Conservation (phyloP, 2,113 vertebrate genomes). For the Coturnix japonica region DNA sequence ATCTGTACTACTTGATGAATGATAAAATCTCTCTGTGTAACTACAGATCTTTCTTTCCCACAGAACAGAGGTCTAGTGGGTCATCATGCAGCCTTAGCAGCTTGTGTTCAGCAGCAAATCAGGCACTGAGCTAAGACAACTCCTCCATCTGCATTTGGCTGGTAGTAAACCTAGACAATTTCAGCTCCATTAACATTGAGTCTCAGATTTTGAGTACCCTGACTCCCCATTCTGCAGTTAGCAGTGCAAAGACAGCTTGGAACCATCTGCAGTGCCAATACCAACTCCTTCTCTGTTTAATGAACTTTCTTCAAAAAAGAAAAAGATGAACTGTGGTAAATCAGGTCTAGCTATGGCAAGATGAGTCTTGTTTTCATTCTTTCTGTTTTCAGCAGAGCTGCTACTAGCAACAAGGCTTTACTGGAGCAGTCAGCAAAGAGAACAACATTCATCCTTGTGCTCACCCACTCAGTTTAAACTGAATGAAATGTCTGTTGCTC, state of each 20-base stretch:
- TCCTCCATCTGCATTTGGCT: neutral
- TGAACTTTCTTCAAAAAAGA: neutral
- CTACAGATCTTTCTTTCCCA: neutral
- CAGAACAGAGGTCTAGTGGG: neutral
- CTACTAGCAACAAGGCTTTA: neutral
- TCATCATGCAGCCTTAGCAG: neutral
- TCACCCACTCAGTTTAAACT: neutral
- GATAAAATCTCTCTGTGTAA: neutral
- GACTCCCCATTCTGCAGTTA: neutral
- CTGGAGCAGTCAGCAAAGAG: neutral
- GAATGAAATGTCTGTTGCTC: neutral
- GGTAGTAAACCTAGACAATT: neutral
- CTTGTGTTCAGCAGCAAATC: neutral
- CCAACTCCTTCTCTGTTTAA: neutral
- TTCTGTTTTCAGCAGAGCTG: neutral
- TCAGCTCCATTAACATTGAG: neutral
- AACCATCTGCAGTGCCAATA: accelerated
- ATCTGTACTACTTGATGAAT: neutral
- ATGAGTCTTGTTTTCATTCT: neutral
- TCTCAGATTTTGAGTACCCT: neutral
- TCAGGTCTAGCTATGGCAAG: neutral
- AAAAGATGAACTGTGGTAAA: neutral
- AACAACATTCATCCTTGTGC: neutral
- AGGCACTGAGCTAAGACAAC: neutral
- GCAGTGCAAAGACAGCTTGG: neutral